Conservation (phyloP, 2,113 vertebrate species). For the Thermophis baileyi region DNA sequence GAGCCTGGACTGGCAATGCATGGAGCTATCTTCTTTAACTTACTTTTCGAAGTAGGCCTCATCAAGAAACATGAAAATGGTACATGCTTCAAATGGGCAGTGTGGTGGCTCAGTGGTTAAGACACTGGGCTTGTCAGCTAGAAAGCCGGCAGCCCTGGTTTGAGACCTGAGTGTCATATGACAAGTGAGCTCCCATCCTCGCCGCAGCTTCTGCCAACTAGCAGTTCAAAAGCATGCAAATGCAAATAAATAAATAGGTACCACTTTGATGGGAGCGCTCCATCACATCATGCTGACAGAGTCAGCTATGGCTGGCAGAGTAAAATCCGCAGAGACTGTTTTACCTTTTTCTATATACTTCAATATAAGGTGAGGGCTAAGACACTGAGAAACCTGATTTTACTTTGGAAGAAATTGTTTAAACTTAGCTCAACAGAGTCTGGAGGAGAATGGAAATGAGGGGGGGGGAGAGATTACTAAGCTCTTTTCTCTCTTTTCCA, state of each 20-base stretch:
- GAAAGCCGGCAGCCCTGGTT: too few species aligned
- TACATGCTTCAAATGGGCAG: conserved; percentile 27
- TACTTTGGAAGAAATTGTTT: conserved; percentile 37
- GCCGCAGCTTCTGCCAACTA: too few species aligned
- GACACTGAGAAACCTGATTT: conserved; percentile 30
- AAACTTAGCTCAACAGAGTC: conserved; percentile 19
- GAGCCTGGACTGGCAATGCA: neutral
- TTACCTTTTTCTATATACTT: neutral
- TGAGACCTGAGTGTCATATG: too few species aligned
- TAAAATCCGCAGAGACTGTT: too few species aligned
- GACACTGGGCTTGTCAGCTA: too few species aligned
- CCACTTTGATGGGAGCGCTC: too few species aligned
- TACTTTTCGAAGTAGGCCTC: neutral
- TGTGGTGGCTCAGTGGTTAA: too few species aligned
- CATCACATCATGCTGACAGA: too few species aligned
- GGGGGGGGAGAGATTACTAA: neutral
- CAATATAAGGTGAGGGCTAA: neutral
- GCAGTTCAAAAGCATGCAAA: too few species aligned
- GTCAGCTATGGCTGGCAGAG: too few species aligned
- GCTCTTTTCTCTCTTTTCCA: neutral
- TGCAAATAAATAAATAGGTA: too few species aligned
- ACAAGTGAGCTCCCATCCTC: too few species aligned
- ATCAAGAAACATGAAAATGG: conserved; percentile 55
- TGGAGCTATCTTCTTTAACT: neutral
- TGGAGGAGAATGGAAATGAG: neutral